Evolutionary conservation across 2,888 invertebrate genomes (phyloP), one percentile per base, ranked within the genome.

Genomic region (Drosophila mulleri): DNA sequence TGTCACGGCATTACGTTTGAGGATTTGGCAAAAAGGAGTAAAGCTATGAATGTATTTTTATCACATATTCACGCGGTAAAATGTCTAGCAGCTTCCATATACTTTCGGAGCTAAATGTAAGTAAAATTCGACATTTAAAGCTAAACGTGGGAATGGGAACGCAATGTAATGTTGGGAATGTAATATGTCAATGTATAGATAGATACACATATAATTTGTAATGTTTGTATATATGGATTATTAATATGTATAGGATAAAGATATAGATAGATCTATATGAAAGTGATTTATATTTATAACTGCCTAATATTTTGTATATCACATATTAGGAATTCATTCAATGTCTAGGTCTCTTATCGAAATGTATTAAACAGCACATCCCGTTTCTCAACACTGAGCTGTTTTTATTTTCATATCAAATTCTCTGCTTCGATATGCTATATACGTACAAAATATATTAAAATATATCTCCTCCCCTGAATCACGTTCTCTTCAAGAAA

Each of bases 1-100:
- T 69, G 70, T 70, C 70, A 69, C 45, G 18, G 42, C 39, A 44
- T 69, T 59, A 29, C 48, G 48, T 32, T 41, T 53, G 50, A 23
- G 68, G 59, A 20, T 54, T 60, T 42, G 7, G 26, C 26, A 6
- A 35, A 58, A 35, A 35, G 12, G 56, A 37, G 45, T 41, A 16
- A 57, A n/a, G 66, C 44, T 18, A 12, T 37, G 29, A 66, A 57
- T 58, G 45, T 18, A 57, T 39, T 50, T 52, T 48, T 18, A 29
- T 23, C 37, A 6, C 23, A 26, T n/a, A 29, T 54, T 47, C 18
- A 8, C 9, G 18, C 16, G 18, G 0, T 35, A 48, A 48, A 59
- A 26, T 48, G 14, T 23, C 20, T 23, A n/a, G 37, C 45, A 18
- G 37, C 7, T n/a, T 8, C 4, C 4, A 23, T n/a, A 8, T 29